Conservation (phyloP, 1,140 invertebrate species). For the Pseudachorutes palmiensis region DNA sequence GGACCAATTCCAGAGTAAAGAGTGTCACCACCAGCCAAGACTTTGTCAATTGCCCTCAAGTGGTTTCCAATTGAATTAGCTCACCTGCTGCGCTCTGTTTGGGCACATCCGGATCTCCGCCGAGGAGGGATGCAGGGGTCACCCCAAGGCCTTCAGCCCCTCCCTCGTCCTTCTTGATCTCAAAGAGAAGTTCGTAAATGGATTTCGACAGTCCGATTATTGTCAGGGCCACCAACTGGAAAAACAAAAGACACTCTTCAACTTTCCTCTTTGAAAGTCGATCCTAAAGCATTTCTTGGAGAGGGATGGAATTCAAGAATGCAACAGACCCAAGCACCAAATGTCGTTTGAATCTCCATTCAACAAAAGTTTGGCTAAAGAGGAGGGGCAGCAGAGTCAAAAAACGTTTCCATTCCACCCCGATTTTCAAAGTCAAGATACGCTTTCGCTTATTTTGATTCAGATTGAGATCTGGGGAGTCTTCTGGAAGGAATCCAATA, state of each 20-base stretch:
- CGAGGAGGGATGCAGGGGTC: neutral
- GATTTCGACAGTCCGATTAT: conserved; percentile 15
- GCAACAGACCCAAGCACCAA: too few relatives aligned
- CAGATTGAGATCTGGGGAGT: neutral
- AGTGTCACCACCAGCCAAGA: too few relatives aligned
- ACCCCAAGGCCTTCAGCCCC: neutral
- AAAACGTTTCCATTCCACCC: too few relatives aligned
- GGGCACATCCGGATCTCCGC: neutral
- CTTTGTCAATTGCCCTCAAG: too few relatives aligned
- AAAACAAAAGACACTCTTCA: conserved; percentile 6
- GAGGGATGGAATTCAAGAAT: too few relatives aligned
- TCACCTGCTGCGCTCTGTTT: neutral
- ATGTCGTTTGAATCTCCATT: too few relatives aligned
- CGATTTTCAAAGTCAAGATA: too few relatives aligned
- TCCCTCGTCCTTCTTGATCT: conserved; percentile 12
- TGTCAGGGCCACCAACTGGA: conserved; percentile 10
- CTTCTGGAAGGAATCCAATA: neutral
- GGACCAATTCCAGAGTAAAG: too few relatives aligned
- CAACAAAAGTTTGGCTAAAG: neutral
- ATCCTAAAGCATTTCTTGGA: too few relatives aligned
- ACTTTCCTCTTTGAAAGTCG: neutral
- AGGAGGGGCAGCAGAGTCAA: neutral
- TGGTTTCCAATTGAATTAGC: too few relatives aligned
- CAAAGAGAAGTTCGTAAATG: conserved; percentile 14
- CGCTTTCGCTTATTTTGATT: too few relatives aligned